Conservation (phyloP, 2,113 vertebrate species). For the Phyllostomus hastatus region DNA sequence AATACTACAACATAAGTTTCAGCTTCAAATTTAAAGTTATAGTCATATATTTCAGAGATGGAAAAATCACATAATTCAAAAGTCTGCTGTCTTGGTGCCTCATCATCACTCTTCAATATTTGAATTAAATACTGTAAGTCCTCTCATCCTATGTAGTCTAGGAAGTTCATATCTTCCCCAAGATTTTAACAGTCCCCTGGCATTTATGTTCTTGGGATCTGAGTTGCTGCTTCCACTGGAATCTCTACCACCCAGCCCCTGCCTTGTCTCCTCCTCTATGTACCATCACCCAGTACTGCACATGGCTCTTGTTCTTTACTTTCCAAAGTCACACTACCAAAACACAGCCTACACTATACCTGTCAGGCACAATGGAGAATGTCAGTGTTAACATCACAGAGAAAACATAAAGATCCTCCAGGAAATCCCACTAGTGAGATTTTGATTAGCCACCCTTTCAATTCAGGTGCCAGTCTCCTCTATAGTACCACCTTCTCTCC, state of each 20-base stretch:
- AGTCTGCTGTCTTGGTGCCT: neutral
- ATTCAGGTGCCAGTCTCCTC: neutral
- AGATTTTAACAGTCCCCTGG: neutral
- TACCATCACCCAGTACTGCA: neutral
- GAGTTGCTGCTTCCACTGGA: neutral
- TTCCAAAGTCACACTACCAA: neutral
- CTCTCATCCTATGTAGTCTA: neutral
- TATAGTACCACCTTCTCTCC: neutral
- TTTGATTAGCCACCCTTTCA: neutral
- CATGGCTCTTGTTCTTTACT: neutral
- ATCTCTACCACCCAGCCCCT: neutral
- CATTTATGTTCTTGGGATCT: neutral
- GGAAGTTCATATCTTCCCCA: neutral
- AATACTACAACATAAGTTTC: neutral
- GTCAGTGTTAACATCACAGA: neutral
- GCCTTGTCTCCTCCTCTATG: neutral
- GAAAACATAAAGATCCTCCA: neutral
- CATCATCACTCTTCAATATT: neutral
- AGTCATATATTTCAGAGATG: neutral
- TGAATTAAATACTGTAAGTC: neutral
- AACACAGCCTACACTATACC: too few species aligned
- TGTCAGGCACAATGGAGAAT: fast-evolving
- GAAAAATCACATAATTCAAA: neutral
- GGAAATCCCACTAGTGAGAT: neutral
- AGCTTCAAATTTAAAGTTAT: neutral